These are phyloP conservation scores for Tetragonisca angustula DNA, from an alignment of 2,888 invertebrate species.

Conservation along the genomic window DNA sequence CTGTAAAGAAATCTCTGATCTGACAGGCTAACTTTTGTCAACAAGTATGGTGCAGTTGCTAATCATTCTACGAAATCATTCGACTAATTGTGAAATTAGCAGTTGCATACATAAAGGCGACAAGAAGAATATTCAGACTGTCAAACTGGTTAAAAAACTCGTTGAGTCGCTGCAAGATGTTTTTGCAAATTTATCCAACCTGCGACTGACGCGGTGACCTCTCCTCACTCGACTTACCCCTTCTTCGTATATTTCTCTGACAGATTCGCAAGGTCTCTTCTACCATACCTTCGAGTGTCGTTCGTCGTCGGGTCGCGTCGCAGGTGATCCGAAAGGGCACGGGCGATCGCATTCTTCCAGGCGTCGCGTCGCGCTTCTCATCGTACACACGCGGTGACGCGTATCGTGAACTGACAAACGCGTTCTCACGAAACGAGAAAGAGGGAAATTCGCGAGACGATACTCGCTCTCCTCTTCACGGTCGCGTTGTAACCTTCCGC, in stretches of 20 bases:
- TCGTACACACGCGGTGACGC: constrained; percentile 37
- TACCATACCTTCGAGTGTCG: background rate
- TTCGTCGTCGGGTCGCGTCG: constrained; percentile 7
- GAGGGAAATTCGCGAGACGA: constrained; percentile 2
- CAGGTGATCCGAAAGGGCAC: constrained; percentile 3
- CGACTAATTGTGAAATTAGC: too few relatives aligned
- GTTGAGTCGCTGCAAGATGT: too few relatives aligned
- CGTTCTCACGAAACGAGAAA: background rate
- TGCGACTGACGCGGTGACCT: too few relatives aligned
- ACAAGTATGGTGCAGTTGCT: too few relatives aligned
- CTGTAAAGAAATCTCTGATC: too few relatives aligned
- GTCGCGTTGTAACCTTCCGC: constrained; percentile 13
- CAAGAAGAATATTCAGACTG: too few relatives aligned
- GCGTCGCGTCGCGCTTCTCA: constrained; percentile 35
- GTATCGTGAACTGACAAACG: constrained; percentile 14
- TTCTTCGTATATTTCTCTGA: background rate
- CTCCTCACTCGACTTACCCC: background rate
- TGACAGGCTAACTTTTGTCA: too few relatives aligned
- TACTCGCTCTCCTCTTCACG: constrained; percentile 19
- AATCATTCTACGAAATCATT: too few relatives aligned
- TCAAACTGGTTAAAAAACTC: too few relatives aligned
- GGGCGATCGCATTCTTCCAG: background rate
- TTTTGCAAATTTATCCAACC: too few relatives aligned
- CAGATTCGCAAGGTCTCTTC: background rate
- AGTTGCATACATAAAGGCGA: too few relatives aligned